Percentiles rank a stretch among this genome's conserved stretches.
These are phyloP conservation scores for Stenopsyche tienmushanensis DNA, from an alignment of 1,140 invertebrate genomes.

Conservation along the genomic window DNA sequence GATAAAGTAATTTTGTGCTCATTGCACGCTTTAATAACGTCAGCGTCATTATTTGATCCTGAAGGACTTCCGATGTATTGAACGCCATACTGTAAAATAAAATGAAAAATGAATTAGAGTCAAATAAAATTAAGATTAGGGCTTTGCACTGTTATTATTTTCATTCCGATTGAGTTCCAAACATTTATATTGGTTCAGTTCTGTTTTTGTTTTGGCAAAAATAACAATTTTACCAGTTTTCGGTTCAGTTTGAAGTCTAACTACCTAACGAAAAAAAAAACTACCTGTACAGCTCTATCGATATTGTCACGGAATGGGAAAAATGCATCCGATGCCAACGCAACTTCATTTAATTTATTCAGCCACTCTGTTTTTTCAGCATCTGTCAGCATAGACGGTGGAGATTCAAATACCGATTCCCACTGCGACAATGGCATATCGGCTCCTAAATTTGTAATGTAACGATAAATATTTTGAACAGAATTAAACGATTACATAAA, in stretches of 20 bases:
- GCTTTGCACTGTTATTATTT: no score
- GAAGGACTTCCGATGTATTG: conserved; percentile 89
- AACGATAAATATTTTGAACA: conserved; percentile 34
- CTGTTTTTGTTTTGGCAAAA: no score
- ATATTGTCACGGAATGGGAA: conserved; percentile 99
- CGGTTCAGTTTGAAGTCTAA: no score
- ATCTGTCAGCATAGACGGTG: conserved; percentile 65
- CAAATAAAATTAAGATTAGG: conserved; percentile 22
- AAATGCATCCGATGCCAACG: conserved; percentile 96
- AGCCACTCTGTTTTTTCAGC: conserved; percentile 80
- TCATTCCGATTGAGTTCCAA: no score
- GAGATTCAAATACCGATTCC: conserved; percentile 73
- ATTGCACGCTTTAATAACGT: conserved; percentile 90
- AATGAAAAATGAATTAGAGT: conserved; percentile 24
- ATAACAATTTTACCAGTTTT: no score
- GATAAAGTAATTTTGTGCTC: conserved; percentile 86
- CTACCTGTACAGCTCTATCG: conserved; percentile 87
- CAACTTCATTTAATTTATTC: conserved; percentile 76
- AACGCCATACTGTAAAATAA: conserved; percentile 83
- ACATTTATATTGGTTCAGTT: no score
- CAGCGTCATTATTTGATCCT: conserved; percentile 90
- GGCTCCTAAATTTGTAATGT: conserved; percentile 57
- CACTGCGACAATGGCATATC: conserved; percentile 71
- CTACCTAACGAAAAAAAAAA: conserved; percentile 29
- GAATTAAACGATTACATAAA: background rate